These are phyloP conservation scores for Eristalis intricaria DNA, from an alignment of 2,888 invertebrate species.

Conservation along the genomic window DNA sequence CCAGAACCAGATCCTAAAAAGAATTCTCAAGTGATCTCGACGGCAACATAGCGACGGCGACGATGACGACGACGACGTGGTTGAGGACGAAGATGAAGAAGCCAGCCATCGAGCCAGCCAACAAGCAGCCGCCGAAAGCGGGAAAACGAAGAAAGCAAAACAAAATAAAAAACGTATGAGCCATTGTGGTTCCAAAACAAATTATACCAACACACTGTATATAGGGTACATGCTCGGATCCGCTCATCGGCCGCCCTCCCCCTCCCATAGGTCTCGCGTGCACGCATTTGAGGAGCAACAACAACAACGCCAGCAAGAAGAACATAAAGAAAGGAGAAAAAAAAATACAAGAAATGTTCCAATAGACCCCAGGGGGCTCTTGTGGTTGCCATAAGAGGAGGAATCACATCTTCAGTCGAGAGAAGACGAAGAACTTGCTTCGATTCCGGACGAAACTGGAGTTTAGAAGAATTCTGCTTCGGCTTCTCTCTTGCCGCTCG, in stretches of 20 bases:
- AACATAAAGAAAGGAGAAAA: conserved; percentile 16
- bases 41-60: background rate
- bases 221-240: conserved; percentile 29
- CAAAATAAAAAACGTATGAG: conserved; percentile 50
- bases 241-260: background rate
- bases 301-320: background rate
- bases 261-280: background rate
- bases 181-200: conserved; percentile 70
- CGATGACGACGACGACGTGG: background rate
- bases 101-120: conserved; percentile 26
- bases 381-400: conserved; percentile 71
- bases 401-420: conserved; percentile 69
- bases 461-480: conserved; percentile 61
- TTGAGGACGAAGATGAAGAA: conserved; percentile 3
- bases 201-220: conserved; percentile 65
- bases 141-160: conserved; percentile 59
- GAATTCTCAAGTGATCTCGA: conserved; percentile 71
- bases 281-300: conserved; percentile 21
- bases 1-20: conserved; percentile 72
- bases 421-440: conserved; percentile 56
- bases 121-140: conserved; percentile 46
- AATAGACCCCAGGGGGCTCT: conserved; percentile 72
- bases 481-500: conserved; percentile 22
- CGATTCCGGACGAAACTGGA: conserved; percentile 70
- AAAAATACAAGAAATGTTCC: conserved; percentile 39